phyloP scores from a whole-genome alignment of 2,888 invertebrate species.

The Vandiemenella viatica region DNA sequence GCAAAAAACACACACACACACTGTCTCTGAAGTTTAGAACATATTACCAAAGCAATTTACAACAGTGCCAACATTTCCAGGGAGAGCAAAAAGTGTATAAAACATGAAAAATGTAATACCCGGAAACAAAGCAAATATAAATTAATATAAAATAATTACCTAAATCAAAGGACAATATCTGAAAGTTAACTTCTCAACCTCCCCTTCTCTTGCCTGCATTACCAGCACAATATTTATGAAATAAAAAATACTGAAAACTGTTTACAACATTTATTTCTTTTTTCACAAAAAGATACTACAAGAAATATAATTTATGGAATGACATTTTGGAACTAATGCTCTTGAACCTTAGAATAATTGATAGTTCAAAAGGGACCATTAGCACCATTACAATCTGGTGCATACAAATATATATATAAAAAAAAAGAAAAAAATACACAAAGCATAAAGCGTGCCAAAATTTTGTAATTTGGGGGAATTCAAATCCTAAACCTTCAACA shows the following conservation, averaged over 20 bases:
- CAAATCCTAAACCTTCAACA: conserved; percentile 5
- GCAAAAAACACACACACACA: too few relatives aligned
- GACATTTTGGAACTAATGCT: conserved; percentile 5
- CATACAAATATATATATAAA: neutral
- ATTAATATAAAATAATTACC: too few relatives aligned
- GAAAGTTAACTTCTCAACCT: too few relatives aligned
- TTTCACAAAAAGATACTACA: conserved; percentile 10
- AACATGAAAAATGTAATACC: too few relatives aligned
- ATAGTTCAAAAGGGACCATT: neutral
- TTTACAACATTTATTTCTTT: conserved; percentile 13
- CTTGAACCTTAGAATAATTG: neutral
- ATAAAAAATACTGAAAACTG: neutral
- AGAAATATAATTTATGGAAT: conserved; percentile 12
- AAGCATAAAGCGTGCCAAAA: conserved; percentile 11
- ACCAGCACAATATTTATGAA: neutral
- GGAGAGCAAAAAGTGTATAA: too few relatives aligned
- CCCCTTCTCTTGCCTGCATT: too few relatives aligned
- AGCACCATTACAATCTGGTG: too few relatives aligned
- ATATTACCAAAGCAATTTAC: too few relatives aligned
- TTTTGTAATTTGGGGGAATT: neutral
- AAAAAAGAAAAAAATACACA: conserved; percentile 4
- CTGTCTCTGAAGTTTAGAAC: too few relatives aligned
- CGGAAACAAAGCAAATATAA: too few relatives aligned
- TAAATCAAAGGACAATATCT: too few relatives aligned
- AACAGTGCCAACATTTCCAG: too few relatives aligned